Percentiles rank a stretch among this genome's conserved stretches.
These are phyloP conservation scores for Montifringilla adamsi DNA, from an alignment of 2,113 vertebrate species.

Conservation along the genomic window DNA sequence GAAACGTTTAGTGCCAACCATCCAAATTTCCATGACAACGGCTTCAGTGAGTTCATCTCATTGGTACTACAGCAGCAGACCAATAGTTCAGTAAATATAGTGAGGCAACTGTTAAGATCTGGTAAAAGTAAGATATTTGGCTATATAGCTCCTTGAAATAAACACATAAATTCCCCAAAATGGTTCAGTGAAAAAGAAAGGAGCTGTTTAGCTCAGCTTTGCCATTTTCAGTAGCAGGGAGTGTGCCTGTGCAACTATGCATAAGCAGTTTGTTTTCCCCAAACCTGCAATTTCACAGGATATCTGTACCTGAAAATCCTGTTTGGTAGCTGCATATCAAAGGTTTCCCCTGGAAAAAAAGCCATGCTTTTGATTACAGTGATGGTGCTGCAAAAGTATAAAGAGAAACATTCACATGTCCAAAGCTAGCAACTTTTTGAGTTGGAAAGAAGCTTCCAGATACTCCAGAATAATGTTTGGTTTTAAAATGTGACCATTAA, in stretches of 20 bases:
- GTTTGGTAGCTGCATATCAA: constrained; percentile 15
- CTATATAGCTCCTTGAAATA: neutral
- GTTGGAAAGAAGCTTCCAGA: neutral
- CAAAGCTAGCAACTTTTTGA: neutral
- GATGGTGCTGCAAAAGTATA: neutral
- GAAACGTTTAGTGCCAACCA: neutral
- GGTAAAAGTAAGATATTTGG: neutral
- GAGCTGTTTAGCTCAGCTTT: neutral
- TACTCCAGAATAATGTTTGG: neutral
- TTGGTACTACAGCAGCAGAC: neutral
- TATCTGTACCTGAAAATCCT: constrained; percentile 39
- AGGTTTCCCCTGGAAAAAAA: neutral
- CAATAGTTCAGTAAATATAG: neutral
- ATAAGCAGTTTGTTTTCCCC: neutral
- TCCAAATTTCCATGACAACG: constrained; percentile 1
- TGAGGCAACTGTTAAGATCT: neutral
- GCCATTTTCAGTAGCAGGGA: neutral
- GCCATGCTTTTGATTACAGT: neutral
- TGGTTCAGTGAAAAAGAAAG: neutral
- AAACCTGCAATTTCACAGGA: neutral
- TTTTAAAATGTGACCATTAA: neutral
- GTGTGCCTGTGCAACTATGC: neutral
- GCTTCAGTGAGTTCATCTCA: neutral
- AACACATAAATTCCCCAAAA: neutral
- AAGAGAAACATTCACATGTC: neutral